Conservation (phyloP, 2,888 invertebrate genomes). For the Leptinotarsa juncta region DNA sequence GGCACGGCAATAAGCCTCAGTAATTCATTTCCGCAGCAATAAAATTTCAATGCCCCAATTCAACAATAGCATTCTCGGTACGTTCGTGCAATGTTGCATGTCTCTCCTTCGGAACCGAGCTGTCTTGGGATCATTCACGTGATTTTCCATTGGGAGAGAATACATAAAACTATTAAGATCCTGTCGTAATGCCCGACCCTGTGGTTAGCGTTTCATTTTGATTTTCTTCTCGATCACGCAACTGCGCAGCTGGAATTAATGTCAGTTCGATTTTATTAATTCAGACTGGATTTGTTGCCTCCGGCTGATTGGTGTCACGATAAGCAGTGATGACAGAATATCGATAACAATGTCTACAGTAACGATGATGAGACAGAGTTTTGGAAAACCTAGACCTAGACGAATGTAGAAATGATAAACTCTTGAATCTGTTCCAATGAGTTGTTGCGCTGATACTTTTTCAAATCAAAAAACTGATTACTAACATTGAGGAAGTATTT, state of each 20-base stretch:
- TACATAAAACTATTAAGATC: slow-evolving; percentile 50
- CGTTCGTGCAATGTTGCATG: slow-evolving; percentile 29
- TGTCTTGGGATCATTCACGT: slow-evolving; percentile 30
- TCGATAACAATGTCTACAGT: slow-evolving; percentile 7
- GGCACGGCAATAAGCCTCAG: background rate
- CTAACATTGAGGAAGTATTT: too few relatives aligned
- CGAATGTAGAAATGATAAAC: too few relatives aligned
- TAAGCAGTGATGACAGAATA: slow-evolving; percentile 1
- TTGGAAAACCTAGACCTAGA: too few relatives aligned
- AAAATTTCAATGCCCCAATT: slow-evolving; percentile 21
- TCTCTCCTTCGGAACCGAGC: slow-evolving; percentile 14
- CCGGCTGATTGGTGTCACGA: slow-evolving; percentile 1
- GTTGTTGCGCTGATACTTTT: too few relatives aligned
- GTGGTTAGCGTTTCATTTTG: slow-evolving; percentile 54
- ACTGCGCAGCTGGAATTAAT: slow-evolving; percentile 47
- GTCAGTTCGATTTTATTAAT: slow-evolving; percentile 47
- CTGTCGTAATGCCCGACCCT: slow-evolving; percentile 48
- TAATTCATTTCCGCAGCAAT: slow-evolving; percentile 11
- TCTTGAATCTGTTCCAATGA: too few relatives aligned
- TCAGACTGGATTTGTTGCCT: slow-evolving; percentile 32
- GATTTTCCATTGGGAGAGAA: slow-evolving; percentile 38
- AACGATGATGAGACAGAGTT: background rate
- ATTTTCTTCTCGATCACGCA: slow-evolving; percentile 52
- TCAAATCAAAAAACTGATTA: too few relatives aligned
- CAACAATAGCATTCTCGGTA: slow-evolving; percentile 11